Evolutionary conservation across 2,888 invertebrate genomes (phyloP), one percentile per base, ranked within the genome.

Genomic region (Dimorphilus gyrociliatus): DNA sequence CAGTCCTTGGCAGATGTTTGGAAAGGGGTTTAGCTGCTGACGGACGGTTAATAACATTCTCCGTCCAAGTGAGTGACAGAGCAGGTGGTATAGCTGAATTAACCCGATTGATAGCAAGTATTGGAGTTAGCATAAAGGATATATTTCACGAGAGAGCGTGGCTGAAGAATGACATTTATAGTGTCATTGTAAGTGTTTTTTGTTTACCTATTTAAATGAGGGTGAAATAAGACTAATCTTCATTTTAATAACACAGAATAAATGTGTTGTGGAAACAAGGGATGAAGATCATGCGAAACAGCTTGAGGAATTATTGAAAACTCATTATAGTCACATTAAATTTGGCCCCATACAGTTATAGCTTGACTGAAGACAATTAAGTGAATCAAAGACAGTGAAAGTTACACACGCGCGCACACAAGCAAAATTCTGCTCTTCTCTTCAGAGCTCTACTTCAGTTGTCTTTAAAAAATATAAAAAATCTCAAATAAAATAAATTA

Each of bases 91-190:
- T 85, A 38, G 75, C 80, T 1, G 84, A 85, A 50, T 67, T 86
- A 4, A 81, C 82, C 51, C 72, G 72, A 48, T 63, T 79, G 23
- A 69, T 86, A 30, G 71, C 76, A 1, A 70, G 72, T 2, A 68
- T 79, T 18, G 84, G 84, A 1, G 84, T 84, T 30, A 65, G 65
- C 23, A 82, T 92, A 40, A 92, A 90, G 61, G 90, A 90, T 53
- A 85, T 92, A 35, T 78, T 84, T 64, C 90, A 92, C 58, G 90
- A 92, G 56, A 70, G 90, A 32, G 88, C 90, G 2, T 90, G 88
- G 88, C 73, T 90, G 10, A 75, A 75, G 35, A 74, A 76, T 2
- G 88, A 92, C 55, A 78, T 92, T 27, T 86, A 85, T 56, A 50
- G 54, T 29, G 63, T 63, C 14, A 51, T 51, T 44, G 58, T 57